These are phyloP conservation scores for Muscicapa comitata DNA, from an alignment of 2,797 vertebrate species.

Conservation along the genomic window DNA sequence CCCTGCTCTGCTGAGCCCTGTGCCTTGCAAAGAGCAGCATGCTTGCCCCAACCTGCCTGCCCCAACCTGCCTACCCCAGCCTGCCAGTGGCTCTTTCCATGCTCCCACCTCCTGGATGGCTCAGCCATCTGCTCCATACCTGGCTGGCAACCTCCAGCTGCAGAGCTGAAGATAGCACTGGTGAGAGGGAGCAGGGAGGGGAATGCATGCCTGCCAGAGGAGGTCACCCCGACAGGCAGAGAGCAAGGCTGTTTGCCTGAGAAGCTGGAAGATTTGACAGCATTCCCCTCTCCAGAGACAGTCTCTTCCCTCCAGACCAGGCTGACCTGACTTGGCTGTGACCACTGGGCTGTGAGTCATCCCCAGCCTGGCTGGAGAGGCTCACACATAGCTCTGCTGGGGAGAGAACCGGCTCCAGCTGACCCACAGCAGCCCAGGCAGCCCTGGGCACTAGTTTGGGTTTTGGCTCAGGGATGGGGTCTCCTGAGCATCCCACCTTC, in stretches of 20 bases:
- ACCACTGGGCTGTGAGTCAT: neutral
- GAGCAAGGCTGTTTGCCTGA: constrained; percentile 21
- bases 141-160: neutral
- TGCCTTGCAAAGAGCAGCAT: neutral
- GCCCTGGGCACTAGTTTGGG: neutral
- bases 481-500: neutral
- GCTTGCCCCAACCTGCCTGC: neutral
- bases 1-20: neutral
- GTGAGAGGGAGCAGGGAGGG: neutral
- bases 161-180: neutral
- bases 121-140: neutral
- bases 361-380: neutral
- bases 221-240: neutral
- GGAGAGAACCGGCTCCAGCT: neutral
- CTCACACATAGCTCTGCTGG: neutral
- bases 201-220: neutral
- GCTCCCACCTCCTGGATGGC: neutral
- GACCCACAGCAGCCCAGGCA: rapidly evolving
- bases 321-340: constrained; percentile 46
- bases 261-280: constrained; percentile 38
- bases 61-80: neutral
- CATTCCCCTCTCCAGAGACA: neutral
- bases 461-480: neutral
- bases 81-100: neutral
- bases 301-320: constrained; percentile 3